Evolutionary conservation across 2,797 vertebrate species (phyloP), one percentile per base, ranked within the genome.

Genomic region (Merluccius polli): DNA sequence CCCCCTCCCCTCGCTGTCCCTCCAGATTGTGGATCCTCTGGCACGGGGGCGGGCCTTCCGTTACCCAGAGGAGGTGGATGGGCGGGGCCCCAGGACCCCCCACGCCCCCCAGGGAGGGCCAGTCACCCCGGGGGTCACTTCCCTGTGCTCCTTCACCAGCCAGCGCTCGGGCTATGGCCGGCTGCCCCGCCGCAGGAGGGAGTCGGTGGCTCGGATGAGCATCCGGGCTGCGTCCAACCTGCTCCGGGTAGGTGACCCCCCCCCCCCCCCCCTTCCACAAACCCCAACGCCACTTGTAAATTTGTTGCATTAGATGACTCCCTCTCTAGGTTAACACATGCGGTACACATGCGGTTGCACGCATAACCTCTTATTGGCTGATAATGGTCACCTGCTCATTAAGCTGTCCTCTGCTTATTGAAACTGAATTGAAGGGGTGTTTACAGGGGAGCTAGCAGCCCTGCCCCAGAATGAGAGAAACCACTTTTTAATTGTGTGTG

Each of bases 151-250:
- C 71, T 95, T 96, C 85, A 95, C 95, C 90, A 99, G 97, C 77
- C 80, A 95, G 79, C 95, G 94, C 77, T 97, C 96, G 0, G 95
- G 94, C 35, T 89, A 94, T 79, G 73, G 80, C 71, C 94, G 94
- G 75, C 89, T 95, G 73, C 95, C 94, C 0, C 93, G 87, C 75
- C 93, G 97, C 74, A 99, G 98, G 92, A 94, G 96, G 83, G 94
- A 98, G 75, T 98, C 97, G 0, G 97, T 99, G 0, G 97, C 97
- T 2, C 96, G 96, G 76, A 98, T 99, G 97, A 97, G 98, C 90
- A 94, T 98, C 83, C 95, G 96, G 30, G 97, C 95, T 0, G 98
- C 97, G 0, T 94, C 96, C 0, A 97, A 96, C 68, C 90, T 99
- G 35, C 90, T 99, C 79, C 95, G 89, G 72, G 98, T 98, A 73